phyloP scores from a whole-genome alignment of 2,113 vertebrate genomes.

The Daboia siamensis region DNA sequence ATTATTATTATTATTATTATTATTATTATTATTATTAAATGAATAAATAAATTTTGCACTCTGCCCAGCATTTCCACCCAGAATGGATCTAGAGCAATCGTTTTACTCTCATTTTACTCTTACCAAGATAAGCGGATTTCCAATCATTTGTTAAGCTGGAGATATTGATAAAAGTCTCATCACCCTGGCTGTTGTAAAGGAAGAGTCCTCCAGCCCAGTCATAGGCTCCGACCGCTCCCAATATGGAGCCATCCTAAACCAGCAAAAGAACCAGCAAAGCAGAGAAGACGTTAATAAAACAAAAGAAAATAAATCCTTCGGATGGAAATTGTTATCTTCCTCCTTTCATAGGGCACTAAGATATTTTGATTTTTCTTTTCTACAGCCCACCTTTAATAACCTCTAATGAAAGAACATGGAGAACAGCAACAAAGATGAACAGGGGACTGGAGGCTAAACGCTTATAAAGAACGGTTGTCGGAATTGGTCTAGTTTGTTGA shows the following conservation, averaged over 20 bases:
- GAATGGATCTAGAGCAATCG: no score
- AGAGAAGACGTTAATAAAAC: neutral
- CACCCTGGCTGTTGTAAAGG: neutral
- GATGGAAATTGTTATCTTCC: neutral
- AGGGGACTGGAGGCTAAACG: no score
- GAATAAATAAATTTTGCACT: no score
- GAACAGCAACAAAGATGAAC: no score
- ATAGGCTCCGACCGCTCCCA: conserved; percentile 56
- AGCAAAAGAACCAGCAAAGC: neutral
- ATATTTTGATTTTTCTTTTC: neutral
- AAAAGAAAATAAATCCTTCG: neutral
- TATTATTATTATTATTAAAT: no score
- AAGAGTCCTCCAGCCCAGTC: conserved; percentile 60
- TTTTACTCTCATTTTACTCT: conserved; percentile 1
- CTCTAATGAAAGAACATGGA: no score
- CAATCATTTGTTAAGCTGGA: conserved; percentile 38
- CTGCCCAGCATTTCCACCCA: neutral
- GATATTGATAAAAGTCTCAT: conserved; percentile 39
- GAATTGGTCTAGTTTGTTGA: no score
- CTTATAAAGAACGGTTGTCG: no score
- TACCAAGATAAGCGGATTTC: conserved; percentile 59
- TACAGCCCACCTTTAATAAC: neutral
- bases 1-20: no score
- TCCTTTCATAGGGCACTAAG: no score
- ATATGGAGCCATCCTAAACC: conserved; percentile 43